Evolutionary conservation across 2,888 invertebrate genomes (phyloP), one percentile per base, ranked within the genome.

Genomic region (Drosophila falleni): DNA sequence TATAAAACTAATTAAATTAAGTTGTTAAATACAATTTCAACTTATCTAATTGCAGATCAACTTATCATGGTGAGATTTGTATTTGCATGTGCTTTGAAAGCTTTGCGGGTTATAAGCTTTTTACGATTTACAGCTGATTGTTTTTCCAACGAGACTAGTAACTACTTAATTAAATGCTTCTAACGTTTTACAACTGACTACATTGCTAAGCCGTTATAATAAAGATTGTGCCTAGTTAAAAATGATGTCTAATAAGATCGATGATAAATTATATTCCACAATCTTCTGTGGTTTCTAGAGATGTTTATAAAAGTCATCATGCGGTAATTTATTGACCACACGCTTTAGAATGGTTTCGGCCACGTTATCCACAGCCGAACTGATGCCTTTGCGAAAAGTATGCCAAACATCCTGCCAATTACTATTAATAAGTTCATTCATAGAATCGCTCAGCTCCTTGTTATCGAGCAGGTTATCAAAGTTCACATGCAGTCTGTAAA

Each of bases 101-200:
- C 49, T 65, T 65, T 33, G 1, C 16, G 42, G 19, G 13, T 19
- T 16, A 8, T 29, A 31, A 61, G 42, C 55, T 71, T 50, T 71
- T 39, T 5, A 10, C 8, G 37, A n/a, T 16, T 10, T 3, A 35
- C 58, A 55, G 37, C 49, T 71, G 37, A 53, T 55, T 55, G 23
- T 23, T 19, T 33, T 26, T 15, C 9, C 33, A 58, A 46, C 56
- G 44, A 13, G 9, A 37, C 13, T 11, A 31, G 35, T 10, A 10
- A 8, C 33, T 8, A 11, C 16, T 31, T 26, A 13, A 13, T 23
- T 16, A 15, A n/a, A 29, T 29, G 29, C 5, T 15, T 47, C 15
- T 8, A 4, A 2, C 26, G n/a, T 13, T 49, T 31, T 6, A 29
- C 11, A 31, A 16, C 11, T 29, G 1, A 9, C 26, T 46, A 23